Percentiles rank a stretch among this genome's conserved stretches.
Evolutionary conservation across 2,113 vertebrate genomes (phyloP).

Genomic region (Malurus cyaneus): DNA sequence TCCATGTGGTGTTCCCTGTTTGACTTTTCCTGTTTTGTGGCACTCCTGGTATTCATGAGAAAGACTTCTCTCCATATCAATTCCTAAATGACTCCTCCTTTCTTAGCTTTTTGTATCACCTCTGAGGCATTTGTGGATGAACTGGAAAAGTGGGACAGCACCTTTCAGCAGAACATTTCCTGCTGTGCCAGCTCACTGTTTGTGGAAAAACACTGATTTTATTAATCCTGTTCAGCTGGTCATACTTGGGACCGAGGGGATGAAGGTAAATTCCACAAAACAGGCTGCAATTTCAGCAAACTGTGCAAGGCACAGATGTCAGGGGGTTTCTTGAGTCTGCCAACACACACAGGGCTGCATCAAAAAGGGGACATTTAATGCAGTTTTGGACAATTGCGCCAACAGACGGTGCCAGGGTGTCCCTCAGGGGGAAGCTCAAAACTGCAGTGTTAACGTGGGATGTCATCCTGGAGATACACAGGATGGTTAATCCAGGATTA

Average conservation of each 20-base stretch:
- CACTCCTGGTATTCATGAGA: background rate
- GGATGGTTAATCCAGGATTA: slow-evolving; percentile 34
- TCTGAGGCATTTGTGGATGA: background rate
- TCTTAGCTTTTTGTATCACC: background rate
- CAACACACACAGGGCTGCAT: background rate
- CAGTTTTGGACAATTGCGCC: background rate
- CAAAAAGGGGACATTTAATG: background rate
- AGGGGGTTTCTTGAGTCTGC: background rate
- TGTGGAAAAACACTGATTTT: background rate
- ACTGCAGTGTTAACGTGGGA: background rate
- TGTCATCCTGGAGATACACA: background rate
- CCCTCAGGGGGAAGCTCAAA: background rate
- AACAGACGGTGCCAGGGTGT: background rate
- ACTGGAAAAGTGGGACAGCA: background rate
- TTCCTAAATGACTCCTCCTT: background rate
- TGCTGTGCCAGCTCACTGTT: background rate
- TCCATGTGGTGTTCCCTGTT: too few species aligned
- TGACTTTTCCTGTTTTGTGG: background rate
- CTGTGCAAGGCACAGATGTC: background rate
- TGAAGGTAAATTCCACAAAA: background rate
- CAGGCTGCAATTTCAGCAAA: background rate
- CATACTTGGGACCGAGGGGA: background rate
- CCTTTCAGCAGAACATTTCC: background rate
- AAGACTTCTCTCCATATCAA: background rate
- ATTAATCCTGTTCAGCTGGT: background rate